Evolutionary conservation across 2,888 invertebrate species (phyloP).

Genomic region (Seira ritae): DNA sequence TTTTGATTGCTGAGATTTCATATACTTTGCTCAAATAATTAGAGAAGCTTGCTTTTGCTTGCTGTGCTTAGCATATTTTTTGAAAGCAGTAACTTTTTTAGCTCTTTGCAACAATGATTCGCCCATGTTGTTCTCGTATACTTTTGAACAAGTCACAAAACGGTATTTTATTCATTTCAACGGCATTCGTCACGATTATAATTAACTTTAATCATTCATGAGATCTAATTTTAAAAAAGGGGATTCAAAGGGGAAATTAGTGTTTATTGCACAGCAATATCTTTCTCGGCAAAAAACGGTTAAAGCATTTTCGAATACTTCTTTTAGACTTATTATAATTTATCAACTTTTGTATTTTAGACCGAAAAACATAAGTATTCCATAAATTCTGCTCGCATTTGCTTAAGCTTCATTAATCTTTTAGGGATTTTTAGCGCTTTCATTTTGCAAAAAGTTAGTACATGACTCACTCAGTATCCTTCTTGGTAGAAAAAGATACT

Average conservation of each 20-base stretch:
- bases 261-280: conserved; percentile 52
- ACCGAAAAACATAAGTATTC: conserved; percentile 39
- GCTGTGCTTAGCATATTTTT: conserved; percentile 14
- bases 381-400: background rate
- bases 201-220: background rate
- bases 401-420: background rate
- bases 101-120: background rate
- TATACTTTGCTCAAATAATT: background rate
- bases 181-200: background rate
- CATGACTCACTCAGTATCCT: conserved; percentile 74
- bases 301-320: conserved; percentile 9
- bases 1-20: background rate
- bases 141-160: conserved; percentile 16
- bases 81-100: background rate
- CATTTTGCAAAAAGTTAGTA: background rate
- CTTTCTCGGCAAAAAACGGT: background rate
- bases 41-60: background rate
- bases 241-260: conserved; percentile 17
- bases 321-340: background rate
- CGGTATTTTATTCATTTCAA: background rate
- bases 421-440: background rate
- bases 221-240: conserved; percentile 24
- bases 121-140: background rate
- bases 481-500: conserved; percentile 86
- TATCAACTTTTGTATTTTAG: conserved; percentile 25